phyloP scores from a whole-genome alignment of 2,113 vertebrate species.

The Pyrgilauda ruficollis region DNA sequence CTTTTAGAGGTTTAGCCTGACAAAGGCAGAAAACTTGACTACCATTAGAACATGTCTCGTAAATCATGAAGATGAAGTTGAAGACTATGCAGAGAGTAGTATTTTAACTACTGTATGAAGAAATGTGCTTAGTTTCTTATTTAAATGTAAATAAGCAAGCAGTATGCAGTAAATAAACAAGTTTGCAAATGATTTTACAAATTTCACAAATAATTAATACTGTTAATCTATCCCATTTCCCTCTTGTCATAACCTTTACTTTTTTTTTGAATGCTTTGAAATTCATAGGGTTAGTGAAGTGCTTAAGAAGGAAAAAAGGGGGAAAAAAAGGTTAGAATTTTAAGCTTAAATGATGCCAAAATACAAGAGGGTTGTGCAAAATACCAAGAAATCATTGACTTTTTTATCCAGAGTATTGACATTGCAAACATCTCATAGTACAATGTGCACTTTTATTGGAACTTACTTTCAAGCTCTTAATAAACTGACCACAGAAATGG shows the following conservation, averaged over 20 bases:
- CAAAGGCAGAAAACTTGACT: background rate
- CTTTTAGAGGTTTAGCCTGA: background rate
- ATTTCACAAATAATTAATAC: background rate
- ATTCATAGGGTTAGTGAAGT: background rate
- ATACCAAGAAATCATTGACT: background rate
- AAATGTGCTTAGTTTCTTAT: background rate
- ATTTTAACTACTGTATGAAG: background rate
- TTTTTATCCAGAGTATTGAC: background rate
- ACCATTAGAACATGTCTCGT: accelerated
- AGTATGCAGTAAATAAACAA: background rate
- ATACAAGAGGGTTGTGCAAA: background rate
- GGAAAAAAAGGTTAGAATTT: background rate
- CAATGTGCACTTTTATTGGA: background rate
- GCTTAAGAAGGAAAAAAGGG: background rate
- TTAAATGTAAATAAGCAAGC: background rate
- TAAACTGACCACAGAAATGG: background rate
- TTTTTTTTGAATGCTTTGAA: background rate
- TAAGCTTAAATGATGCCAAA: background rate
- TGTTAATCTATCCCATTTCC: background rate
- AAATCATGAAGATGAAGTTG: background rate
- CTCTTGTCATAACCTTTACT: background rate
- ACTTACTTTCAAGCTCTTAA: background rate
- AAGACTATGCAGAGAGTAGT: background rate
- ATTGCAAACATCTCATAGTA: background rate
- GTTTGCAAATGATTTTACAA: background rate